These are phyloP conservation scores for Astyanax mexicanus DNA, from an alignment of 2,797 vertebrate genomes.

Conservation along the genomic window DNA sequence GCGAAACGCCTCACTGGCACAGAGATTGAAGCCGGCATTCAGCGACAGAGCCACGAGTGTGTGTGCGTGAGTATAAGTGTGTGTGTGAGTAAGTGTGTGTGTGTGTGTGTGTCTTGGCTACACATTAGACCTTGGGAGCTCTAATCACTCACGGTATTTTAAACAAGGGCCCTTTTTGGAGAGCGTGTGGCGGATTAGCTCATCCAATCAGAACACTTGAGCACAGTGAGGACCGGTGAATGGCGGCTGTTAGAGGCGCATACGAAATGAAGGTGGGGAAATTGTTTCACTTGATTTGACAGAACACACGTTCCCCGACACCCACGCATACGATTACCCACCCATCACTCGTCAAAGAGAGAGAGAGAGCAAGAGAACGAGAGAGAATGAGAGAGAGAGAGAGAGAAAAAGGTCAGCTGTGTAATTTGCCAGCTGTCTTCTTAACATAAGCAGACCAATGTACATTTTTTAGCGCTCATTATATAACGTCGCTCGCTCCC, in stretches of 20 bases:
- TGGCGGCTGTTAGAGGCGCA: slow-evolving; percentile 39
- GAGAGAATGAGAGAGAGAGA: too few relatives aligned
- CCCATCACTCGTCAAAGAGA: not conserved
- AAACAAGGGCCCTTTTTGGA: slow-evolving; percentile 46
- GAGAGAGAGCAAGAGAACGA: too few relatives aligned
- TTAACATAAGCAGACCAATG: not conserved
- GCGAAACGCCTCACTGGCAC: slow-evolving; percentile 32
- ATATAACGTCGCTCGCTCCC: not conserved
- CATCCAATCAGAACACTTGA: slow-evolving; percentile 48
- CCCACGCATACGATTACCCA: slow-evolving; percentile 36
- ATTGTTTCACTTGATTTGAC: slow-evolving; percentile 43
- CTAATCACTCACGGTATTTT: slow-evolving; percentile 47
- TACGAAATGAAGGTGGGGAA: slow-evolving; percentile 47
- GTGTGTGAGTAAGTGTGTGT: slow-evolving; percentile 21
- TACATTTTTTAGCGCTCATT: not conserved
- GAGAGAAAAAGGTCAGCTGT: not conserved
- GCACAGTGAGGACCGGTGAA: slow-evolving; percentile 10
- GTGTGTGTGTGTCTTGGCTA: slow-evolving; percentile 18
- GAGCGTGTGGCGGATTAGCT: slow-evolving; percentile 49
- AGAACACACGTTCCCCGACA: slow-evolving; percentile 5
- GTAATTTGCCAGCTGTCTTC: slow-evolving; percentile 13
- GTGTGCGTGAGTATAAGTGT: not conserved
- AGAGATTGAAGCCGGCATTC: slow-evolving; percentile 21
- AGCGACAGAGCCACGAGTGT: slow-evolving; percentile 5
- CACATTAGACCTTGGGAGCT: slow-evolving; percentile 32